These are phyloP conservation scores for Mesorhabditis spiculigera DNA, from an alignment of 2,888 invertebrate genomes.

Conservation along the genomic window DNA sequence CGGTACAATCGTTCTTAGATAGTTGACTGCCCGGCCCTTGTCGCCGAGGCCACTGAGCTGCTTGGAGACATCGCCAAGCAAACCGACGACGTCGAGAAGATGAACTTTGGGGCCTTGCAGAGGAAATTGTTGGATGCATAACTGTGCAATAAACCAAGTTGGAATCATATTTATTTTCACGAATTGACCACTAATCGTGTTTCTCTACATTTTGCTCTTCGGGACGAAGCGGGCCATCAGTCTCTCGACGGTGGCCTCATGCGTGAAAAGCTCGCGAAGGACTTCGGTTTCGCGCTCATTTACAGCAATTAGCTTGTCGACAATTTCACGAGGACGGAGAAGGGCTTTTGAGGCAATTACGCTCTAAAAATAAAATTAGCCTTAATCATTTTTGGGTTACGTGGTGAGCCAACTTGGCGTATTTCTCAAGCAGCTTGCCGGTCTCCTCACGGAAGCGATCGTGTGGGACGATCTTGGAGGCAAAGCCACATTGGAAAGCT, in stretches of 20 bases:
- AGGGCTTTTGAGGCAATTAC: slow-evolving; percentile 24
- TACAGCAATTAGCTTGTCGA: slow-evolving; percentile 22
- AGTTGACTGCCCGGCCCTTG: no score
- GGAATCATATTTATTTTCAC: background rate
- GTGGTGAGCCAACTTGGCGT: slow-evolving; percentile 19
- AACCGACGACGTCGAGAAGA: no score
- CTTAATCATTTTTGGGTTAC: slow-evolving; percentile 6
- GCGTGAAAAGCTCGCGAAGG: slow-evolving; percentile 16
- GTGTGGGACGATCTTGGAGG: slow-evolving; percentile 66
- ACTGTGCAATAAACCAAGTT: no score
- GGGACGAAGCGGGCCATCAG: slow-evolving; percentile 24
- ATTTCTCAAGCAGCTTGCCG: slow-evolving; percentile 19
- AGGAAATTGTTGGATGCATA: no score
- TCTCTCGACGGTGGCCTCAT: slow-evolving; percentile 25
- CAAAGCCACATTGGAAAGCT: slow-evolving; percentile 74
- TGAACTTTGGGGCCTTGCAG: no score
- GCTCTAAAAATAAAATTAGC: slow-evolving; percentile 19
- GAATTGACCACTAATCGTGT: background rate
- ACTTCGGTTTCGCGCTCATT: slow-evolving; percentile 26
- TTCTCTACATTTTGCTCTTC: slow-evolving; percentile 15
- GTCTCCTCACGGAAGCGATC: slow-evolving; percentile 23
- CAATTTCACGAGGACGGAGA: slow-evolving; percentile 18
- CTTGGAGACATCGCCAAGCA: no score
- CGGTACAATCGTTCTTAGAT: no score
- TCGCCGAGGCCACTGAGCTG: no score